Base-by-base conservation (phyloP, 1,140 invertebrate species). In the Orchesella cincta region DNA sequence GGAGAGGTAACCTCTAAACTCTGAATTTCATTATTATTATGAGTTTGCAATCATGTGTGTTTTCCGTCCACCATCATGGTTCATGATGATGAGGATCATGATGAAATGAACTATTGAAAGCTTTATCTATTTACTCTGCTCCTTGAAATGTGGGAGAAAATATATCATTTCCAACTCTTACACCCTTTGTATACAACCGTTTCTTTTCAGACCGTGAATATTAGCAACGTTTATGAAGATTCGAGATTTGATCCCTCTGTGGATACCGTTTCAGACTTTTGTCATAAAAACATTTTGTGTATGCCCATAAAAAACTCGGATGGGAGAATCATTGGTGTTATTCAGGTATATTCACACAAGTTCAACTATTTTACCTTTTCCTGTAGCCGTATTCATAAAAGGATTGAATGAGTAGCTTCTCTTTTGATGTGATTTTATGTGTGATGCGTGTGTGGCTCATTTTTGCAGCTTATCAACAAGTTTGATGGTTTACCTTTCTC, bases 271-370 rank as follows among this genome's bases (percentile, higher is more conserved):
- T 90, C 89, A 8, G 89, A 88, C 57, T 96, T 96, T 86, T 89
- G 89, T 82, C 94, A 96, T 86, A 91, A 90, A 82, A 94, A 91
- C 31, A 93, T 96, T 73, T 89, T 96, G 1, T 96, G 94, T 84
- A 96, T 96, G 94, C 93, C 94, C 14, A 96, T 97, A 76, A 94
- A 94, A 87, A 95, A 96, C 86, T 94, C 93, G 0, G 89, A 91
- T 54, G 90, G 91, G 34, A 73, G 94, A 84, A 96, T 97, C 62
- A 95, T 98, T 81, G 96, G 96, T 18, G 95, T 97, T 1, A 95
- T 95, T 84, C 94, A 96, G 86, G 89, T 90, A 83, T 83, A 67
- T 76, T 67, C n/a, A n/a, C n/a, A n/a, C n/a, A n/a, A n/a, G n/a
- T n/a, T n/a, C n/a, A n/a, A n/a, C n/a, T n/a, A n/a, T n/a, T n/a